A percentile compares a stretch with the other conserved stretches of the same genome.
These are phyloP conservation scores for Drosophila rufa DNA, from an alignment of 1,140 invertebrate species.

Conservation along the genomic window DNA sequence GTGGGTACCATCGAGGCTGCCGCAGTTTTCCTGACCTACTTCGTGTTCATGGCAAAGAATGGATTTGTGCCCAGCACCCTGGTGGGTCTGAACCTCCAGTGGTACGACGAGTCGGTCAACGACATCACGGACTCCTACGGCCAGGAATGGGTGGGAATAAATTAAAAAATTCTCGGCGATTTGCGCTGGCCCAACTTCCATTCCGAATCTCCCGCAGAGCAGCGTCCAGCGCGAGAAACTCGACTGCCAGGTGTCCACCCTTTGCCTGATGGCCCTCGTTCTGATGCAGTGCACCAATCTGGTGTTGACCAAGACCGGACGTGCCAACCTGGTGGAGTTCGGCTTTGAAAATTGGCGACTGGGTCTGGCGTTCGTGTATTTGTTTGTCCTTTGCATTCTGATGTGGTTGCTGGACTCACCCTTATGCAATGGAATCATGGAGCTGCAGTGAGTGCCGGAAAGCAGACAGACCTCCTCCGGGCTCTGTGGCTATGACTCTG, in stretches of 20 bases:
- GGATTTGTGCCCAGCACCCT: slow-evolving; percentile 51
- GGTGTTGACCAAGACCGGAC: slow-evolving; percentile 46
- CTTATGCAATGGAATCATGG: background rate
- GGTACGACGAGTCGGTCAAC: slow-evolving; percentile 31
- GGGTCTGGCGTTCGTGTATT: slow-evolving; percentile 17
- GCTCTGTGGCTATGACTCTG: too few species aligned
- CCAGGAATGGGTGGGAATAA: slow-evolving; percentile 62
- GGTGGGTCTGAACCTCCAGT: slow-evolving; percentile 3
- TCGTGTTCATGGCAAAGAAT: slow-evolving; percentile 42
- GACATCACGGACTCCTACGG: slow-evolving; percentile 56
- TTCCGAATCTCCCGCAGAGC: slow-evolving; percentile 20
- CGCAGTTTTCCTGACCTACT: slow-evolving; percentile 45
- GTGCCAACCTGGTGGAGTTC: slow-evolving; percentile 44
- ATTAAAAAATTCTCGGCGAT: background rate
- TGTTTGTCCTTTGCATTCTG: slow-evolving; percentile 13
- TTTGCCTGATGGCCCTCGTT: slow-evolving; percentile 26
- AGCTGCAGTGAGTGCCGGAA: background rate
- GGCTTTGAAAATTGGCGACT: slow-evolving; percentile 46
- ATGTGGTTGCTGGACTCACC: slow-evolving; percentile 7
- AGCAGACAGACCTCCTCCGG: background rate
- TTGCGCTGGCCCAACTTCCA: background rate
- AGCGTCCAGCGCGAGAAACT: slow-evolving; percentile 7
- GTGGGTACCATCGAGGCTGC: slow-evolving; percentile 52
- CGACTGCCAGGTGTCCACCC: slow-evolving; percentile 9
- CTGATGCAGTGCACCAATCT: slow-evolving; percentile 62